A percentile compares a stretch with the other conserved stretches of the same genome.
phyloP scores from a whole-genome alignment of 2,797 vertebrate species.

The Tapera naevia region DNA sequence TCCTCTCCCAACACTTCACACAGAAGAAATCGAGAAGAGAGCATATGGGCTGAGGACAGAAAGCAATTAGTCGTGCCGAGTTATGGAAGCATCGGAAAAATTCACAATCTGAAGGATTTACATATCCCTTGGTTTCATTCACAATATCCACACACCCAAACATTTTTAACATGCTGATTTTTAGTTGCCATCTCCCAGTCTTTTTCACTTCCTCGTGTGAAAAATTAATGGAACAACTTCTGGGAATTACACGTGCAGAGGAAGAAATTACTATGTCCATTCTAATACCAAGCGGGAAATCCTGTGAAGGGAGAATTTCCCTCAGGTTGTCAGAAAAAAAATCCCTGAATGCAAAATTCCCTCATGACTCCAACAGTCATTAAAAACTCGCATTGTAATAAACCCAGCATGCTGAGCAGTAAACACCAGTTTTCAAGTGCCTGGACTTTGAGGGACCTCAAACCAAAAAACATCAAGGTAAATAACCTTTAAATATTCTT shows the following conservation, averaged over 20 bases:
- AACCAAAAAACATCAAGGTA: neutral
- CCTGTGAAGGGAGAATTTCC: neutral
- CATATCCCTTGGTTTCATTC: constrained; percentile 22
- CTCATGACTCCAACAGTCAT: neutral
- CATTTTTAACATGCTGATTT: neutral
- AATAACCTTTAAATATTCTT: neutral
- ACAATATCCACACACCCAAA: constrained; percentile 1
- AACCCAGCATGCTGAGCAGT: neutral
- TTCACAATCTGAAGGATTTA: neutral
- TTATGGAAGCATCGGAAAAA: neutral
- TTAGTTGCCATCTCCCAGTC: neutral
- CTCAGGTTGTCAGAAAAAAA: neutral
- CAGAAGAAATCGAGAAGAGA: neutral
- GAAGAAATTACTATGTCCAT: neutral
- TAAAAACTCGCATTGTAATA: neutral
- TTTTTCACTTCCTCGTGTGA: neutral
- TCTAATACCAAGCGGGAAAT: neutral
- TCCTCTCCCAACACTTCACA: neutral
- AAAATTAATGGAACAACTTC: neutral
- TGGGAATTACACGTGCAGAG: neutral
- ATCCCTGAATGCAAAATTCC: neutral
- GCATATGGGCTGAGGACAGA: constrained; percentile 14
- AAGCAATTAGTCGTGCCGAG: neutral
- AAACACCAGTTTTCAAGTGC: neutral
- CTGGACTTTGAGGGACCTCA: neutral